phyloP scores from a whole-genome alignment of 2,888 invertebrate genomes.

The Cantharis rustica region DNA sequence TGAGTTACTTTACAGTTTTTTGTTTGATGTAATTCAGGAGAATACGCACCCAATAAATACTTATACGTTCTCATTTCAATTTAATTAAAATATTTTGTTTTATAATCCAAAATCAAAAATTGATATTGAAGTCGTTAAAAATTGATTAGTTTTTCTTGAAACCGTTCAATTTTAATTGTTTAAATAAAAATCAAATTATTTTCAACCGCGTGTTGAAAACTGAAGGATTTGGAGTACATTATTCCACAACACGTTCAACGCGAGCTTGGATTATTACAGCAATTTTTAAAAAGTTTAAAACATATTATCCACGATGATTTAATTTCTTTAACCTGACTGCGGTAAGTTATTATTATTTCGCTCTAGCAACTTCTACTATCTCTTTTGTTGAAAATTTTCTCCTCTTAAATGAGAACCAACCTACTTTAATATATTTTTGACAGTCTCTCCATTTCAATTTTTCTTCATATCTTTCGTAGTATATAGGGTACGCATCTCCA shows the following conservation, averaged over 20 bases:
- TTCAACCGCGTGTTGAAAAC: not conserved
- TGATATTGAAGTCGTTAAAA: not conserved
- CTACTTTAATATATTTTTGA: not conserved
- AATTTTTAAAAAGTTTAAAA: not conserved
- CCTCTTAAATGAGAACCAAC: not conserved
- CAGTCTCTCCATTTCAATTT: not conserved
- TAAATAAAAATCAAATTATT: not conserved
- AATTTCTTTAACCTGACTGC: not conserved
- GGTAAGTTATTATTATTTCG: not conserved
- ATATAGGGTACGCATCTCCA: not conserved
- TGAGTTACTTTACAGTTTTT: not conserved
- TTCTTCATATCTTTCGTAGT: not conserved
- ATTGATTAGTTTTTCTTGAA: not conserved
- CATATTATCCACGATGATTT: not conserved
- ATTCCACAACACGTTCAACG: not conserved
- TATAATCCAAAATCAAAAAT: not conserved
- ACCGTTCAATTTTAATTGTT: not conserved
- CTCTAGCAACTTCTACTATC: not conserved
- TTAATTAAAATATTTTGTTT: not conserved
- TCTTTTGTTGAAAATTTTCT: not conserved
- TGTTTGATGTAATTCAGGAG: not conserved
- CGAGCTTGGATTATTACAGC: not conserved
- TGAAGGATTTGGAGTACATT: not conserved
- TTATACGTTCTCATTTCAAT: not conserved
- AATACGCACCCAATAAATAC: not conserved